A percentile compares a stretch with the other conserved stretches of the same genome.
These are phyloP conservation scores for Lepidothrix coronata DNA, from an alignment of 2,113 vertebrate genomes.

Conservation along the genomic window DNA sequence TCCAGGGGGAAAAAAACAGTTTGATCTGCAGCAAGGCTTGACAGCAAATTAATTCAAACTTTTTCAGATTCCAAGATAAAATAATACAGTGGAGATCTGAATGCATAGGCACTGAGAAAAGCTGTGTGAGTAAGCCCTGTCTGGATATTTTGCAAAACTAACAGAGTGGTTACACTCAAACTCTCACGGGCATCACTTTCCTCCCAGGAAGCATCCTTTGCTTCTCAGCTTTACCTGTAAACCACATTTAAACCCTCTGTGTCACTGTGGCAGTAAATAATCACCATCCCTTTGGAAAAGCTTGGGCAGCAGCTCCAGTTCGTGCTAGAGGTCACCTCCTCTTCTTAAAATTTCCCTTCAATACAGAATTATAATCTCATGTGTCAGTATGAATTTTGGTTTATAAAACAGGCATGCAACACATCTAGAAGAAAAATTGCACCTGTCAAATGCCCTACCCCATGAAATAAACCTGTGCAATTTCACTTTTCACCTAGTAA, in stretches of 20 bases:
- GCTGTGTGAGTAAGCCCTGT: neutral
- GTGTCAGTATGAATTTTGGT: slow-evolving; percentile 67
- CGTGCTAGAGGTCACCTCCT: neutral
- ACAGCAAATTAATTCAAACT: neutral
- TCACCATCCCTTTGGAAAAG: neutral
- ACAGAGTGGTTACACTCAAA: neutral
- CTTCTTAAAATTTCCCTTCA: slow-evolving; percentile 24
- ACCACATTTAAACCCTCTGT: neutral
- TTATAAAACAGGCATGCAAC: slow-evolving; percentile 77
- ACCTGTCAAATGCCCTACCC: slow-evolving; percentile 79
- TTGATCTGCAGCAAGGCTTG: neutral
- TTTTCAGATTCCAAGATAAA: neutral
- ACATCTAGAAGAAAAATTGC: slow-evolving; percentile 78
- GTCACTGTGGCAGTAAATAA: neutral
- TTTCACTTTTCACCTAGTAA: slow-evolving; percentile 84
- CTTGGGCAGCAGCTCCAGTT: neutral
- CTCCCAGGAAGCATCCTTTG: neutral
- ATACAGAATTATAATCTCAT: slow-evolving; percentile 60
- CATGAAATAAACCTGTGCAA: slow-evolving; percentile 76
- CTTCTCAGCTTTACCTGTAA: neutral
- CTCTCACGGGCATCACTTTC: neutral
- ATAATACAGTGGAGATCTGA: neutral
- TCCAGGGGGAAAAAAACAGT: accelerated
- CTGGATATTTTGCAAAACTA: neutral
- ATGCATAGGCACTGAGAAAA: neutral